A percentile compares a stretch with the other conserved stretches of the same genome.
Conservation (phyloP, 2,113 vertebrate genomes). For the Felis chaus region DNA sequence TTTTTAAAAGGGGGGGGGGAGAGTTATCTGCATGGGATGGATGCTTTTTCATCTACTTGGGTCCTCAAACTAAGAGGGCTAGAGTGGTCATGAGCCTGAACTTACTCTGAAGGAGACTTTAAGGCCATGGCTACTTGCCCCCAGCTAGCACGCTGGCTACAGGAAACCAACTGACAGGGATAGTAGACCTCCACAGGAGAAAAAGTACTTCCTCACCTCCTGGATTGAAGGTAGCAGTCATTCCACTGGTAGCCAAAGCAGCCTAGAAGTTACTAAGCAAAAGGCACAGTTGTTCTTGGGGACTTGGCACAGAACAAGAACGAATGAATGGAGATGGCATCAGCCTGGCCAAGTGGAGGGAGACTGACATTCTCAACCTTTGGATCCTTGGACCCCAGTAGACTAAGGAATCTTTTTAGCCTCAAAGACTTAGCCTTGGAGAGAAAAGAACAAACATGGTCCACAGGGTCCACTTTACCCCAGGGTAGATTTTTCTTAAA, state of each 20-base stretch:
- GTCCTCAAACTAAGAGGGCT: not conserved
- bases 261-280: not conserved
- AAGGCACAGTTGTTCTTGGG: no score
- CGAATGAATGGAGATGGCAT: no score
- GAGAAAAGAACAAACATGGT: no score
- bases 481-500: not conserved
- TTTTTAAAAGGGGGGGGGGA: not conserved
- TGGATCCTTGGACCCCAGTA: not conserved
- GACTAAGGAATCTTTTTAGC: not conserved
- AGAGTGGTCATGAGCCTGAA: not conserved
- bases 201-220: not conserved
- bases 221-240: not conserved
- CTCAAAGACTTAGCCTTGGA: not conserved
- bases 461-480: accelerated
- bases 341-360: accelerated
- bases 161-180: no score
- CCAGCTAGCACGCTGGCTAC: accelerated
- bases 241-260: not conserved
- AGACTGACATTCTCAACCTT: not conserved
- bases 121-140: accelerated
- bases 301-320: not conserved
- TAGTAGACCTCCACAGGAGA: accelerated
- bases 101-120: not conserved
- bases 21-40: not conserved
- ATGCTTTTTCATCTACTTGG: not conserved